A percentile compares a stretch with the other conserved stretches of the same genome.
These are phyloP conservation scores for Sebastolobus altivelis DNA, from an alignment of 2,797 vertebrate species.

Conservation along the genomic window DNA sequence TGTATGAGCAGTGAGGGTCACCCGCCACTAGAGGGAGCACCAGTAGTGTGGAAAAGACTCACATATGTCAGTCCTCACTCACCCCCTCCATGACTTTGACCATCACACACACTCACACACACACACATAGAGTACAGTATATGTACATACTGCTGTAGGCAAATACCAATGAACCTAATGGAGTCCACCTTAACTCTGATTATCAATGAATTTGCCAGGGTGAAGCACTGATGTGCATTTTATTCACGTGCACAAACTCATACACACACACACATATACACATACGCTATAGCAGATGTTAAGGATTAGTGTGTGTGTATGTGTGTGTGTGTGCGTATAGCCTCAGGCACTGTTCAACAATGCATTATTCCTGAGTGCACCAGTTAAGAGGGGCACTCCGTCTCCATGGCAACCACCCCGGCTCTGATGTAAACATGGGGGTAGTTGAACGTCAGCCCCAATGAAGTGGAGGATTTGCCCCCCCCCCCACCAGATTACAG, in stretches of 20 bases:
- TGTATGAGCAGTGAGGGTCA: conserved; percentile 58
- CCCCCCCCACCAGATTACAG: conserved; percentile 23
- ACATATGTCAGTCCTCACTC: conserved; percentile 55
- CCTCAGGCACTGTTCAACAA: conserved; percentile 86
- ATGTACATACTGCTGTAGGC: conserved; percentile 66
- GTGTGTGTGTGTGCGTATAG: conserved; percentile 75
- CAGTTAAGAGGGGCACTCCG: conserved; percentile 86
- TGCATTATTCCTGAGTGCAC: conserved; percentile 87
- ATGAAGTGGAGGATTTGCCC: conserved; percentile 62
- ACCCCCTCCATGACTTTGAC: conserved; percentile 59
- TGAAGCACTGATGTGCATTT: conserved; percentile 67
- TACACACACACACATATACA: conserved; percentile 49
- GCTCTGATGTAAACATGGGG: conserved; percentile 83
- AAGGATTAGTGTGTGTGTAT: conserved; percentile 69
- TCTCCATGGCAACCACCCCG: conserved; percentile 81
- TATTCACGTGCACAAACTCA: conserved; percentile 51
- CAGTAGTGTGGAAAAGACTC: conserved; percentile 78
- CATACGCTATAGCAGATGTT: conserved; percentile 80
- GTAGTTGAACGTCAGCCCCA: conserved; percentile 74
- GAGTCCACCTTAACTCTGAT: conserved; percentile 79
- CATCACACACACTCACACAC: conserved; percentile 39
- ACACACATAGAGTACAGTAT: conserved; percentile 45
- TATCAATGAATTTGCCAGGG: conserved; percentile 73
- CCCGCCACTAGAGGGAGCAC: conserved; percentile 86
- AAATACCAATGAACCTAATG: conserved; percentile 74